Evolutionary conservation across 2,888 invertebrate species (phyloP), one percentile per base, ranked within the genome.

Genomic region (Neoaliturus tenellus): DNA sequence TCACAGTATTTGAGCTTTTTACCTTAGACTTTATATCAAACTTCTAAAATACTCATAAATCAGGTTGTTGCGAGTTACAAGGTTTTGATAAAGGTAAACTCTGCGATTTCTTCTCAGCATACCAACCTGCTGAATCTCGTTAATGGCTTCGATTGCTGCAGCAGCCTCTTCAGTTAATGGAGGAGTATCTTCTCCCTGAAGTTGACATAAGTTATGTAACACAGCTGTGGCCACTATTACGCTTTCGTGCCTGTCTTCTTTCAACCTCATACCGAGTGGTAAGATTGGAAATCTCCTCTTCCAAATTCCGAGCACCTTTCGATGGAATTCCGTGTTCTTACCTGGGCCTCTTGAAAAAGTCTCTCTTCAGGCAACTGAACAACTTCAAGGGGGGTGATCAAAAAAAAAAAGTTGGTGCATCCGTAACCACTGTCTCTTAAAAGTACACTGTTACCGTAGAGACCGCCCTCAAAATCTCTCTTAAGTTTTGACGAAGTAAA

Each of bases 321-420:
- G 12, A 69, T 3, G 80, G 75, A 31, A n/a, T 84, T 85, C 44
- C 84, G 73, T 14, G 84, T 84, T 23, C 71, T 6, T 23, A 31
- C 35, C 28, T 69, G 33, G 17, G 82, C 14, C 31, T 84, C 80
- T 33, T 84, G 80, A 55, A 69, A 85, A n/a, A n/a, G n/a, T n/a
- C n/a, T n/a, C n/a, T n/a, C n/a, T n/a, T n/a, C n/a, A n/a, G n/a
- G n/a, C 31, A 25, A 20, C 3, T 20, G 20, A 78, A 41, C 39
- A 23, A 41, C 41, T 44, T 1, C 2, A 17, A 89, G 80, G 31
- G 88, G 88, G 23, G n/a, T n/a, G n/a, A n/a, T n/a, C n/a, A n/a
- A n/a, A n/a, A n/a, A n/a, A n/a, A n/a, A n/a, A n/a, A n/a, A n/a
- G n/a, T n/a, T n/a, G n/a, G n/a, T n/a, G n/a, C n/a, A n/a, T n/a